Base-by-base conservation (phyloP, 2,113 vertebrate species). In the Antechinus flavipes region DNA sequence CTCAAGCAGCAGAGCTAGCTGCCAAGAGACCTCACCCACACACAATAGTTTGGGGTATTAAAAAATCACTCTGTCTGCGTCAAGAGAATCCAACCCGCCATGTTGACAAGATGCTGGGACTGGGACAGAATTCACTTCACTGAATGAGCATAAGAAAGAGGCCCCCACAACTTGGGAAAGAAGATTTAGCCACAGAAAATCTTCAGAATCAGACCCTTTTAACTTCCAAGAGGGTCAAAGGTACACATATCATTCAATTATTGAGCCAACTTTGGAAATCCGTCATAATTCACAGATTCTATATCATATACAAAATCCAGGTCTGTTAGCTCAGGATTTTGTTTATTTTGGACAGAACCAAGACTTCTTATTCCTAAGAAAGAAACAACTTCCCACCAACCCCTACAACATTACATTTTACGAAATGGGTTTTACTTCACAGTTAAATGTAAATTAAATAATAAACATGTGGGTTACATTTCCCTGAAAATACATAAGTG, bases 391-490 rank as follows among this genome's bases (percentile, higher is more conserved):
- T 90, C 16, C 92, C 93, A 84, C 92, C 94, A 84, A 27, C 22
- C 89, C 68, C 76, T 76, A 95, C 46, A 53, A 95, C 53, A 93
- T 46, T 76, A 93, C 56, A 97, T 91, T 94, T 93, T 91, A 93
- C 24, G 89, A 97, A 97, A 97, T 42, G 95, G 95, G 55, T 35
- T 7, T 92, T 84, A 84, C 42, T 93, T 95, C 93, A 95, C 90
- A 49, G 92, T 76, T 96, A 95, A 90, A 55, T 96, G 61, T 96
- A 96, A 96, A 97, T 96, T 96, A 96, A 97, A 95, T 96, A 94
- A 94, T 90, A 68, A 96, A 91, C 94, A 96, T 90, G 30, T 96
- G 96, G 94, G 35, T 95, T 97, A 90, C 91, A 97, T 98, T 96
- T 96, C 93, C 68, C 93, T 96, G 91, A 97, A 98, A 96, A 96